Percentiles rank a stretch among this genome's conserved stretches.
These are phyloP conservation scores for Lepidocyrtoides sp. DNA, from an alignment of 2,888 invertebrate genomes.

Conservation along the genomic window DNA sequence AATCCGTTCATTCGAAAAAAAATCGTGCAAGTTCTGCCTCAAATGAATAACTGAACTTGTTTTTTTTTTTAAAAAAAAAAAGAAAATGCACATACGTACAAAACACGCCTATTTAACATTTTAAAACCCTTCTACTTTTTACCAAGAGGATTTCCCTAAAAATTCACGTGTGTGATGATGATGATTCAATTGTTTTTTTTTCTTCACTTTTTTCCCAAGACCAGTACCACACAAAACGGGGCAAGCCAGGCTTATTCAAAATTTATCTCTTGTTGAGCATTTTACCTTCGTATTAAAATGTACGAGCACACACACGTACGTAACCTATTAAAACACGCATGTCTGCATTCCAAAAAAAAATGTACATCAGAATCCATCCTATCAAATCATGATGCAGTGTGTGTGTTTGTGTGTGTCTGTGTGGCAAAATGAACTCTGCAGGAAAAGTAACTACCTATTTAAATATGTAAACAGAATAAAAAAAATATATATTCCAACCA, in stretches of 20 bases:
- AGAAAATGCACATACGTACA: too few relatives aligned
- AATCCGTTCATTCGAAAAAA: conserved; percentile 50
- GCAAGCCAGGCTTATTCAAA: too few relatives aligned
- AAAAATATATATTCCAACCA: too few relatives aligned
- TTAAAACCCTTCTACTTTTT: background rate
- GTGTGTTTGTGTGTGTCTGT: too few relatives aligned
- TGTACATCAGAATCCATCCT: background rate
- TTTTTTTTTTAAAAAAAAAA: background rate
- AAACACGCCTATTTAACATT: too few relatives aligned
- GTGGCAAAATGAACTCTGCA: conserved; percentile 24
- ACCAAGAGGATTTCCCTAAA: background rate
- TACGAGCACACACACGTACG: too few relatives aligned
- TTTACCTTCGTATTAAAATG: too few relatives aligned
- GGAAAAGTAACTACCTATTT: conserved; percentile 21
- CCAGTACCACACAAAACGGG: background rate
- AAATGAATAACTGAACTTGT: background rate
- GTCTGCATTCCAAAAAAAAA: background rate
- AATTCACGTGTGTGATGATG: background rate
- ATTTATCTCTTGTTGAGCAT: too few relatives aligned
- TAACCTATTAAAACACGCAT: conserved; percentile 16
- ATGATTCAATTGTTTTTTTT: conserved; percentile 60
- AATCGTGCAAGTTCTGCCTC: conserved; percentile 25
- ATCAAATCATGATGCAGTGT: too few relatives aligned
- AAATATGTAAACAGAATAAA: conserved; percentile 26
- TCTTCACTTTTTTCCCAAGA: background rate